These are phyloP conservation scores for Morpho achilles DNA, from an alignment of 2,888 invertebrate genomes.

Conservation along the genomic window DNA sequence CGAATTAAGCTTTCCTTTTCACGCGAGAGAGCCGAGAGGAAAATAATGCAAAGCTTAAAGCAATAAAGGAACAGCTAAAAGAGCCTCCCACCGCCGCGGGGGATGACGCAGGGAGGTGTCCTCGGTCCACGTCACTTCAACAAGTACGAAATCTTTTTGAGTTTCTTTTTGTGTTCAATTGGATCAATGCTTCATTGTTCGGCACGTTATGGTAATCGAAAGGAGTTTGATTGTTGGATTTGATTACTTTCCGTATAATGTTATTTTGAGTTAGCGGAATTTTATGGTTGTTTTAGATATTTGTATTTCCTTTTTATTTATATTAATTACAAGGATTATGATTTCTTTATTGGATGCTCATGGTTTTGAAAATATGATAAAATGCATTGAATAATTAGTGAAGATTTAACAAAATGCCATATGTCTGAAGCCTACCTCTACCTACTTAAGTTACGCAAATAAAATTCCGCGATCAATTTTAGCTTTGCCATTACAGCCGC, in stretches of 20 bases:
- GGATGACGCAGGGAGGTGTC: constrained; percentile 58
- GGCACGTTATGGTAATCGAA: constrained; percentile 55
- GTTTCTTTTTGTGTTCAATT: constrained; percentile 63
- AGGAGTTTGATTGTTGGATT: constrained; percentile 42
- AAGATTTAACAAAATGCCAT: too few relatives aligned
- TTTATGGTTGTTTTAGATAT: neutral
- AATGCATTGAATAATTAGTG: too few relatives aligned
- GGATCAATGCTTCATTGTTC: constrained; percentile 64
- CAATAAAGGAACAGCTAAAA: constrained; percentile 49
- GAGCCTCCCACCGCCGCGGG: constrained; percentile 43
- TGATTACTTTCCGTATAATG: constrained; percentile 14
- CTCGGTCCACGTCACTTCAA: constrained; percentile 60
- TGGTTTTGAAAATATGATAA: too few relatives aligned
- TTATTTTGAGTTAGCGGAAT: constrained; percentile 1
- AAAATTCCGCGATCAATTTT: too few relatives aligned
- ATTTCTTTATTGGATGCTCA: too few relatives aligned
- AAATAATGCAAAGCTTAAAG: constrained; percentile 76
- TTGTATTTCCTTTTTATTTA: neutral
- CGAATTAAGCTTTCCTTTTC: constrained; percentile 75
- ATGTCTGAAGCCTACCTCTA: too few relatives aligned
- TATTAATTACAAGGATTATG: neutral
- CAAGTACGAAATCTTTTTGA: constrained; percentile 51
- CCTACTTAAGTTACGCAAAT: too few relatives aligned
- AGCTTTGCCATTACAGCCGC: too few relatives aligned
- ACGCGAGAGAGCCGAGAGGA: constrained; percentile 62